Evolutionary conservation across 2,888 invertebrate species (phyloP), one percentile per base, ranked within the genome.

Genomic region (Mesopsocus fuscifrons): DNA sequence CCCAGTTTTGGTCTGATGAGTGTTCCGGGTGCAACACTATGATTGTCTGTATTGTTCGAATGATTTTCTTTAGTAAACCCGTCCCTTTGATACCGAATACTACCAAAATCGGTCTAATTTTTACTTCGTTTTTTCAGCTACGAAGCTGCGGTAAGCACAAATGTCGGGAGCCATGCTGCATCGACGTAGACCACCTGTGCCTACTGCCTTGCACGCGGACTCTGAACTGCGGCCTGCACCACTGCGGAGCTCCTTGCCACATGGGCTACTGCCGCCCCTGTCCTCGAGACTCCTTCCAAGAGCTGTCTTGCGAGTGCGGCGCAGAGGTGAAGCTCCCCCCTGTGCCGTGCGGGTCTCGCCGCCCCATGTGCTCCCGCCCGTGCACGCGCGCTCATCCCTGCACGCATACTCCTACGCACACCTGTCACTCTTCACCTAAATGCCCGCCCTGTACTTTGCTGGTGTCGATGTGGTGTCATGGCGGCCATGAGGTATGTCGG

Each of bases 241-340:
- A 77, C 53, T 95, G 95, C 62, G 73, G 83, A 51, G 75, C 79
- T 54, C 74, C 78, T 42, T 97, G 95, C 60, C 97, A 97, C 63
- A 74, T 77, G 43, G 89, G 89, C 16, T 75, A 77, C 52, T 87
- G 85, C 55, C 69, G 71, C 33, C 75, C 79, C 2, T 91, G 89
- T 59, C 72, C 77, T 51, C 68, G 77, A 52, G 74, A 80, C 53
- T 77, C 82, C 74, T 92, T 92, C 63, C 83, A 87, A 42, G 95
- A 97, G 63, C 64, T 95, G 41, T 72, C 73, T 16, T 97, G 97
- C 59, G 81, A 81, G 57, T 97, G 97, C 60, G 94, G 95, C 5
- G 68, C 73, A 0, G 74, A 79, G 49, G 83, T 91, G 22, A 62
- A 84, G 43, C 78, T 79, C 58, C 95, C 97, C 2, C 97, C 97